A percentile compares a stretch with the other conserved stretches of the same genome.
Conservation (phyloP, 2,797 vertebrate species). For the Eulemur coronatus region DNA sequence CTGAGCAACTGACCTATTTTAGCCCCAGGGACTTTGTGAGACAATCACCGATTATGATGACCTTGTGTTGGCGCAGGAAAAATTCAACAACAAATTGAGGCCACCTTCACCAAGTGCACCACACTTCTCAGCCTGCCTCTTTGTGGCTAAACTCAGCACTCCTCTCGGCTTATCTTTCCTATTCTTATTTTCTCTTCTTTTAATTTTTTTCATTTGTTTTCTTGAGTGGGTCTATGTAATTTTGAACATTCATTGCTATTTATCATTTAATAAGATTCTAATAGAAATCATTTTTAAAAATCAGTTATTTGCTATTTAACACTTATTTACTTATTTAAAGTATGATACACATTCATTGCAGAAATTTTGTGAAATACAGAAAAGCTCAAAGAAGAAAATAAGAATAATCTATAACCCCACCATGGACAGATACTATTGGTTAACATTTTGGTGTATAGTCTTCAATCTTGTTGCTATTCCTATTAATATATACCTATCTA, state of each 20-base stretch:
- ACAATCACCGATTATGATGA: neutral
- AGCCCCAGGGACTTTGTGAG: neutral
- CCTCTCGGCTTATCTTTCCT: neutral
- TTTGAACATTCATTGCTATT: neutral
- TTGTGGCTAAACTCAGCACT: neutral
- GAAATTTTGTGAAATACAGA: neutral
- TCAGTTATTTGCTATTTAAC: neutral
- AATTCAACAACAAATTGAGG: neutral
- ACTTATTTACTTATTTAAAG: constrained; percentile 40
- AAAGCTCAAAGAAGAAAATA: constrained; percentile 21
- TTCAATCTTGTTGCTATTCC: constrained; percentile 12
- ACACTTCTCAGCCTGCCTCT: too few relatives aligned
- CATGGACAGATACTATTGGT: neutral
- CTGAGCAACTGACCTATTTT: neutral
- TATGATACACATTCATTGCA: neutral
- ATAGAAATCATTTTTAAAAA: neutral
- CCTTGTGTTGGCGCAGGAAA: neutral
- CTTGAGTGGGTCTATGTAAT: neutral
- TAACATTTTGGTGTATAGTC: neutral
- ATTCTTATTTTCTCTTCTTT: neutral
- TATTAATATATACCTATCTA: neutral
- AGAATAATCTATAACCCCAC: neutral
- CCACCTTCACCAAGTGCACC: neutral
- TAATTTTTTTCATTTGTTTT: neutral
- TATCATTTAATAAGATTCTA: constrained; percentile 3